These are phyloP conservation scores for Petrocephalus microphthalmus DNA, from an alignment of 2,113 vertebrate species.

Conservation along the genomic window DNA sequence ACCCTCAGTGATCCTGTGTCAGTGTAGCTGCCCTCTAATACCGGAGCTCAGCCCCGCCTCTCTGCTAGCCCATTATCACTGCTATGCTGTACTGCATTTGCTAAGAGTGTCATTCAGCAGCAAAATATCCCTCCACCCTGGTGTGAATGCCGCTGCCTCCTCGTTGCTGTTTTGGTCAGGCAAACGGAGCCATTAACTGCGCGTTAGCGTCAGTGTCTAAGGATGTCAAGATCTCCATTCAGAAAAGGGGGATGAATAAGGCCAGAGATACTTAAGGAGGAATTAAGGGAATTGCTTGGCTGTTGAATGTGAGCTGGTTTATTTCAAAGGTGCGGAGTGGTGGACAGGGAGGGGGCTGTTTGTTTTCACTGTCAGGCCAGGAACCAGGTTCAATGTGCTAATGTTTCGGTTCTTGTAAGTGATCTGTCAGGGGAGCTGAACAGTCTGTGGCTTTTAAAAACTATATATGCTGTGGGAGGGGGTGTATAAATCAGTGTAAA, in stretches of 20 bases:
- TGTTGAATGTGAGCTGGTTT: background rate
- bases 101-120: background rate
- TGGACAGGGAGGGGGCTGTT: background rate
- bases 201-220: background rate
- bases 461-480: background rate
- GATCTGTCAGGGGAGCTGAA: background rate
- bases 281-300: background rate
- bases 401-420: background rate
- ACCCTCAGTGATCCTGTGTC: background rate
- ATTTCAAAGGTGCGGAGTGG: background rate
- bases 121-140: background rate
- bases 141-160: background rate
- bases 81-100: slow-evolving; percentile 27
- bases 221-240: background rate
- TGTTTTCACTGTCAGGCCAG: background rate
- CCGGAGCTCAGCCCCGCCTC: slow-evolving; percentile 19
- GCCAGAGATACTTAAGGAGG: background rate
- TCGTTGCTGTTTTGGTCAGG: background rate
- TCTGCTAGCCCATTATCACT: slow-evolving; percentile 19
- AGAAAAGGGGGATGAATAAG: background rate
- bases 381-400: background rate
- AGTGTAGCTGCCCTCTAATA: slow-evolving; percentile 19
- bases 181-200: background rate
- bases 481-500: slow-evolving; percentile 1
- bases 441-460: background rate